Evolutionary conservation across 2,113 vertebrate species (phyloP).

Genomic region (Galeopterus variegatus): DNA sequence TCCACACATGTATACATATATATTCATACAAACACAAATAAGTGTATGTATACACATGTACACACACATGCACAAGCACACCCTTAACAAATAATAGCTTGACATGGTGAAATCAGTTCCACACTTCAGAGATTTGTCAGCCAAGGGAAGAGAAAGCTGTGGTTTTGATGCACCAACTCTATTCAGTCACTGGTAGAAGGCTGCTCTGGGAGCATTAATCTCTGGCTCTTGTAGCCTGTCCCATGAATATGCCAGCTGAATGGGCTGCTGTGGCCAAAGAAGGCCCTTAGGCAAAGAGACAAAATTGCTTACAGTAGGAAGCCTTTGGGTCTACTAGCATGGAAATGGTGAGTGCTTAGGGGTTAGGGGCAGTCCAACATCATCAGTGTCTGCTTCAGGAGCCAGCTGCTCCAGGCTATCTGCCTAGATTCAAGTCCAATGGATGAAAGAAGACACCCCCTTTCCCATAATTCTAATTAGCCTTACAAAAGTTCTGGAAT

Average conservation of each 20-base stretch:
- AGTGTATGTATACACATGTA: not conserved
- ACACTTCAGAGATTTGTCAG: not conserved
- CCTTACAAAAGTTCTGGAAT: not conserved
- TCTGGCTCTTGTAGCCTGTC: not conserved
- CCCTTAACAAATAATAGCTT: not conserved
- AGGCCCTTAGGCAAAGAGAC: not conserved
- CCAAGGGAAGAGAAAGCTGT: not conserved
- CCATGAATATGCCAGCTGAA: not conserved
- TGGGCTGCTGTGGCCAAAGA: not conserved
- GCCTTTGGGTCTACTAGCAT: not conserved
- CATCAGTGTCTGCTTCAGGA: not conserved
- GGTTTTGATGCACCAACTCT: not conserved
- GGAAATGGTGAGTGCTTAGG: not conserved
- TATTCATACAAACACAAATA: not conserved
- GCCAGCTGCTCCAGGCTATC: not conserved
- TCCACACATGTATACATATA: not conserved
- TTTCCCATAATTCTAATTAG: not conserved
- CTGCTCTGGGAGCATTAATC: not conserved
- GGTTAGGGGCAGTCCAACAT: not conserved
- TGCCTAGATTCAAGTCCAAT: not conserved
- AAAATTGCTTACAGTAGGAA: not conserved
- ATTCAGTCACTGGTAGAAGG: not conserved
- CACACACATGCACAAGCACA: not conserved
- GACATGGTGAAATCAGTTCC: not conserved
- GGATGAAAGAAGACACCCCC: not conserved